phyloP scores from a whole-genome alignment of 2,113 vertebrate species.

The Misgurnus mizolepis region DNA sequence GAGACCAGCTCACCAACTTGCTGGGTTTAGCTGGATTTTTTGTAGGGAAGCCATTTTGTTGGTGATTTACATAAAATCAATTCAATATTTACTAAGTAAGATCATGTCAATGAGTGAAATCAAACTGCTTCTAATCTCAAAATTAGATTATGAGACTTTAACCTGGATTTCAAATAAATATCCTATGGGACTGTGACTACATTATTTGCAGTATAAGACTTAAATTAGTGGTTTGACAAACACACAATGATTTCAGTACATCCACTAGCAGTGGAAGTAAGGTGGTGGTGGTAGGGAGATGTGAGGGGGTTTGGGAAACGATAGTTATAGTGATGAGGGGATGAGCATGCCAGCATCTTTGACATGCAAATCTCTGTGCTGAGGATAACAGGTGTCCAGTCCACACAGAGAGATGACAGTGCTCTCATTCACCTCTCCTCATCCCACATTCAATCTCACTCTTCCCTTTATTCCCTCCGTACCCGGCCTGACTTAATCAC shows the following conservation, averaged over 20 bases:
- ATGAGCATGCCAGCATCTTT: conserved; percentile 67
- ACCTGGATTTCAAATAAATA: too few species aligned
- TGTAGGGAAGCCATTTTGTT: too few species aligned
- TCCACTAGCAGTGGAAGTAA: conserved; percentile 32
- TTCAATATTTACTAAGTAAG: too few species aligned
- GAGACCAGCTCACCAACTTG: too few species aligned
- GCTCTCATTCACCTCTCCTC: conserved; percentile 49
- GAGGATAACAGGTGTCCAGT: conserved; percentile 77
- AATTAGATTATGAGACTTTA: too few species aligned
- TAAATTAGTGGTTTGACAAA: conserved; percentile 2
- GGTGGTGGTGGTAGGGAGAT: background rate
- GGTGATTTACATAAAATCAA: too few species aligned
- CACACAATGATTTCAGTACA: background rate
- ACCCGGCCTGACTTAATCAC: conserved; percentile 22
- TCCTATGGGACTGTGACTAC: too few species aligned
- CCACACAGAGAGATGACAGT: conserved; percentile 39
- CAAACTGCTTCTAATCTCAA: too few species aligned
- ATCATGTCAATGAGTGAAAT: too few species aligned
- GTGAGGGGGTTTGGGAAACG: conserved; percentile 23
- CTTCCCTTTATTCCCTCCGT: conserved; percentile 31
- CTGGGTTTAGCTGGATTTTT: too few species aligned
- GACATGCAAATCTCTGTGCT: conserved; percentile 76
- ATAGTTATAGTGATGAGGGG: conserved; percentile 51
- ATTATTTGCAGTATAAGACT: too few species aligned
- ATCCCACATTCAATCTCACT: conserved; percentile 23